phyloP scores from a whole-genome alignment of 2,113 vertebrate genomes.

The Sapajus apella region DNA sequence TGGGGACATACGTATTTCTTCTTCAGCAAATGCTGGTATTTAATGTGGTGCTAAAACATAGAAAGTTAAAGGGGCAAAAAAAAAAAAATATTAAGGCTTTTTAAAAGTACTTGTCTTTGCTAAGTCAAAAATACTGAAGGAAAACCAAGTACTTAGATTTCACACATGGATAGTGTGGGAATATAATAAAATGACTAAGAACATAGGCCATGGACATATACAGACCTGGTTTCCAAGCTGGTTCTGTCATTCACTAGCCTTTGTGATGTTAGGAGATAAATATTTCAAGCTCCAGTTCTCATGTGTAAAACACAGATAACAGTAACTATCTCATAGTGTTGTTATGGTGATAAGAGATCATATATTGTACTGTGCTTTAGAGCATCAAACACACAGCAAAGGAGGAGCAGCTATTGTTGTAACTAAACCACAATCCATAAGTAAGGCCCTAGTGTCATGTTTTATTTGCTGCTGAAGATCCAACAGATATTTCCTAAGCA shows the following conservation, averaged over 20 bases:
- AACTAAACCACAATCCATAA: neutral
- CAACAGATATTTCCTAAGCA: neutral
- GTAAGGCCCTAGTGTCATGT: neutral
- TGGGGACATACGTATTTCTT: slow-evolving; percentile 99
- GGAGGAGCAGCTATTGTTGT: neutral
- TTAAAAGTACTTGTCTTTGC: neutral
- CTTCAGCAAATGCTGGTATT: slow-evolving; percentile 98
- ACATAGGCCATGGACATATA: neutral
- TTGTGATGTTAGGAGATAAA: neutral
- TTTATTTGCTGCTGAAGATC: neutral
- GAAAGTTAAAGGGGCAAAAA: neutral
- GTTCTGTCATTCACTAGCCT: neutral
- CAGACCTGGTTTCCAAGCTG: neutral
- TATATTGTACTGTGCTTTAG: too few relatives aligned
- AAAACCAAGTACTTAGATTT: neutral
- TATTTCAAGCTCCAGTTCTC: neutral
- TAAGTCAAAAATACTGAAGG: neutral
- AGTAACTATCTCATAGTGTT: neutral
- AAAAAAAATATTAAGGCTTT: neutral
- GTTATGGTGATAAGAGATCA: neutral
- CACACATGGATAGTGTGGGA: neutral
- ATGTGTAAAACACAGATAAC: neutral
- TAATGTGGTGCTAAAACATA: slow-evolving; percentile 94
- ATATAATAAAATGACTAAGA: neutral
- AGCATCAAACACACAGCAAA: neutral